These are phyloP conservation scores for Zoanthus solanderi DNA, from an alignment of 92 coral and sea anemone genomes.

Conservation along the genomic window DNA sequence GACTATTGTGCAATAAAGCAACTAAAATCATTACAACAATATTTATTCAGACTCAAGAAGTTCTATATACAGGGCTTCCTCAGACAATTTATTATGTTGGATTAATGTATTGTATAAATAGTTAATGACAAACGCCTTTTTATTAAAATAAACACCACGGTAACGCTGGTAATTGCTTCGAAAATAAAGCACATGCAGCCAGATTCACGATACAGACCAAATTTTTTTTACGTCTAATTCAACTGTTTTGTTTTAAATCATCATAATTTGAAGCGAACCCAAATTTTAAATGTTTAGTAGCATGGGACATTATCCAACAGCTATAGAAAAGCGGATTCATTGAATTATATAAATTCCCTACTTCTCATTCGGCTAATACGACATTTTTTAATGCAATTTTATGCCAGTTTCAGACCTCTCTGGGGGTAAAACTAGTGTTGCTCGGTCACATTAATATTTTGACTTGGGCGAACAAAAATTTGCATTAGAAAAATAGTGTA, in stretches of 20 bases:
- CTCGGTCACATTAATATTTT: too few species aligned
- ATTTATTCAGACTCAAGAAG: neutral
- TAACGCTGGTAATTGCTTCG: neutral
- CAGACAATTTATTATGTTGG: neutral
- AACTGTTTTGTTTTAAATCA: neutral
- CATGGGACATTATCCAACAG: too few species aligned
- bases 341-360: too few species aligned
- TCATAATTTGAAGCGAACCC: neutral
- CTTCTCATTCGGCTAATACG: too few species aligned
- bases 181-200: neutral
- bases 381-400: too few species aligned
- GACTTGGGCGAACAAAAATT: too few species aligned
- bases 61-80: neutral
- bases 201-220: neutral
- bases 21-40: neutral
- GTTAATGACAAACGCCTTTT: neutral
- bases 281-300: too few species aligned
- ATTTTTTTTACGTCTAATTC: too few species aligned
- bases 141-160: neutral
- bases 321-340: too few species aligned
- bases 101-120: neutral
- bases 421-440: too few species aligned
- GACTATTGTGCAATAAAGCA: neutral
- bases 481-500: too few species aligned
- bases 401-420: too few species aligned